These are phyloP conservation scores for Frankliniella intonsa DNA, from an alignment of 2,888 invertebrate species.

Conservation along the genomic window DNA sequence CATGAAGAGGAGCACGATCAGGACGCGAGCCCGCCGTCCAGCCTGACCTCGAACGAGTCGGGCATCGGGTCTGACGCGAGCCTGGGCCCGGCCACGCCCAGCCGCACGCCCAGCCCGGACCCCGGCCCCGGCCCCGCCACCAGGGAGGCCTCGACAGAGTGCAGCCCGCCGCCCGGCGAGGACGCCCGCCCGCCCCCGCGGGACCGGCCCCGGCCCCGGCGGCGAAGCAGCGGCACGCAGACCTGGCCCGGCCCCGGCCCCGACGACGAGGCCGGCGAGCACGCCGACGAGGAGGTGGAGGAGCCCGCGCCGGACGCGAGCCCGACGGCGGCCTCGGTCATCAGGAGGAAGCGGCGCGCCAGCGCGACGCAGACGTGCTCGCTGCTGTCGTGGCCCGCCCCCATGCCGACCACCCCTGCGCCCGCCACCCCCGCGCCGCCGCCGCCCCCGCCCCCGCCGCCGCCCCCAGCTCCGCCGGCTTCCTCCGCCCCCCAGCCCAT, in stretches of 20 bases:
- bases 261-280: slow-evolving; percentile 40
- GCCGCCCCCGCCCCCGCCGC: neutral
- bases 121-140: neutral
- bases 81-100: neutral
- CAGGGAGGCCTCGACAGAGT: neutral
- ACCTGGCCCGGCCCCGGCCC: slow-evolving; percentile 20
- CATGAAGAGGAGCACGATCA: too few species aligned
- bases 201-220: slow-evolving; percentile 9
- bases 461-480: neutral
- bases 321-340: slow-evolving; percentile 31
- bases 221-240: slow-evolving; percentile 14
- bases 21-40: too few species aligned
- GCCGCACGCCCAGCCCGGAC: neutral
- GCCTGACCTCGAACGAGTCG: too few species aligned
- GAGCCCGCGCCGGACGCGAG: slow-evolving; percentile 43
- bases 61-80: neutral
- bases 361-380: slow-evolving; percentile 41
- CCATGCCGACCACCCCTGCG: too few species aligned
- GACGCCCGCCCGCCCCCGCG: slow-evolving; percentile 4
- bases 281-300: slow-evolving; percentile 46
- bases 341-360: slow-evolving; percentile 44
- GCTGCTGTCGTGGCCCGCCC: slow-evolving; percentile 33
- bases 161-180: neutral
- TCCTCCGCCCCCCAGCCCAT: neutral
- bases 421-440: neutral